phyloP scores from a whole-genome alignment of 64 coral and sea anemone genomes.

The Cladopsammia gracilis region DNA sequence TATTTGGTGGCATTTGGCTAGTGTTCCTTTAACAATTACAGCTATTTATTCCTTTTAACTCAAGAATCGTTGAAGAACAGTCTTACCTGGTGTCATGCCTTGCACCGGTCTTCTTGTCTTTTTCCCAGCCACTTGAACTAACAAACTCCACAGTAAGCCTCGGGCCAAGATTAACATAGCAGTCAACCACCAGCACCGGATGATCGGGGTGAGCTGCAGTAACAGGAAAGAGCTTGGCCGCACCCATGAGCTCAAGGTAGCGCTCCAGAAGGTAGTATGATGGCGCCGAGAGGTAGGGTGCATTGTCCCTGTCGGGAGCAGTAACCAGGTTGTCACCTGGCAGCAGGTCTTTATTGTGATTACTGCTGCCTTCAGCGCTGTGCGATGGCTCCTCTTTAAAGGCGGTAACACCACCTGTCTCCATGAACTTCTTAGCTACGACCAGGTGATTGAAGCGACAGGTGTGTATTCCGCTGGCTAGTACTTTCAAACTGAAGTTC shows the following conservation, averaged over 20 bases:
- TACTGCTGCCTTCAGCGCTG: slow-evolving; percentile 46
- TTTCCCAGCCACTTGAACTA: slow-evolving; percentile 59
- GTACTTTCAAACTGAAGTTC: slow-evolving; percentile 69
- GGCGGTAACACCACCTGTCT: slow-evolving; percentile 51
- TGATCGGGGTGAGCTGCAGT: slow-evolving; percentile 71
- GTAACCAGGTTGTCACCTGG: slow-evolving; percentile 75
- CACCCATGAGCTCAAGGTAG: slow-evolving; percentile 76
- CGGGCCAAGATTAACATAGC: slow-evolving; percentile 90
- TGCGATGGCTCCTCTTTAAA: slow-evolving; percentile 69
- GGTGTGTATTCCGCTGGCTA: slow-evolving; percentile 55
- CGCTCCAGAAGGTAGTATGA: slow-evolving; percentile 92
- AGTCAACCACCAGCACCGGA: slow-evolving; percentile 85
- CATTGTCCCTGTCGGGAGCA: slow-evolving; percentile 84
- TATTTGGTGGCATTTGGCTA: no score
- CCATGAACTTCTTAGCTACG: slow-evolving; percentile 88
- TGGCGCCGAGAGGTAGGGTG: slow-evolving; percentile 76
- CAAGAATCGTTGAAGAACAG: no score
- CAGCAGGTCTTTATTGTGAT: background rate
- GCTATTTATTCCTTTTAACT: no score
- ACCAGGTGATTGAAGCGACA: slow-evolving; percentile 80
- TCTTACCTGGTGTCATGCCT: slow-evolving; percentile 24
- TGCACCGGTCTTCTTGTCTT: slow-evolving; percentile 54
- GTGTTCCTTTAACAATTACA: no score
- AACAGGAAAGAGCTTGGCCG: slow-evolving; percentile 74
- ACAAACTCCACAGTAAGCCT: slow-evolving; percentile 85